Base-by-base conservation (phyloP, 1,140 invertebrate genomes). In the Maniola jurtina region DNA sequence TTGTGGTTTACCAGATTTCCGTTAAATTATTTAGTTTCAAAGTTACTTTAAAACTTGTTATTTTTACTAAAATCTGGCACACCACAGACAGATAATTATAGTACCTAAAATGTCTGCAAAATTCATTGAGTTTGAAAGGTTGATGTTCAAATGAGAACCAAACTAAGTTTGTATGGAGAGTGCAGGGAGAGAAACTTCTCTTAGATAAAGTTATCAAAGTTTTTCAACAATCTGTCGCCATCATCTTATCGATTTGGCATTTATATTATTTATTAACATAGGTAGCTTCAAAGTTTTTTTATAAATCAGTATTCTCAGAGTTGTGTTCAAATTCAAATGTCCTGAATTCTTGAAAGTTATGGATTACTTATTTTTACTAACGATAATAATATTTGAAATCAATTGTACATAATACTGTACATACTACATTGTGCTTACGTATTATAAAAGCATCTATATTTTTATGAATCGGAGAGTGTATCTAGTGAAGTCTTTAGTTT, bases 401-500 rank as follows among this genome's bases (percentile, higher is more conserved):
- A 45, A 45, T 45, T 45, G 42, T 45, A 45, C 42, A 45, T 52
- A 52, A 25, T 8, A 52, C 8, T 9, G 15, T 25, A 25, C 25
- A 25, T 25, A 25, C 15, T 52, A 8, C 15, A 25, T 47, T 25
- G 11, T 45, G 15, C 15, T 55, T n/a, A 55, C 50, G 16, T 64
- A 47, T 63, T 54, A 54, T n/a, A 36, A 56, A 35, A 56, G 10
- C 25, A 42, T 59, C 7, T 68, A 68, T 68, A 57, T 64, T 64
- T 63, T 69, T 69, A 62, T 68, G 54, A 56, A 69, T 69, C 52
- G 42, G 70, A 62, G 65, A 71, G 70, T 71, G 70, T 66, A 64
- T 71, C 66, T 72, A 72, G 62, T 72, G 66, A 71, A 59, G 11
- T 61, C 34, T 62, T 36, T 69, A 25, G 48, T 70, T 40, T 62